Conservation (phyloP, 2,113 vertebrate species). For the Arizona elegans region DNA sequence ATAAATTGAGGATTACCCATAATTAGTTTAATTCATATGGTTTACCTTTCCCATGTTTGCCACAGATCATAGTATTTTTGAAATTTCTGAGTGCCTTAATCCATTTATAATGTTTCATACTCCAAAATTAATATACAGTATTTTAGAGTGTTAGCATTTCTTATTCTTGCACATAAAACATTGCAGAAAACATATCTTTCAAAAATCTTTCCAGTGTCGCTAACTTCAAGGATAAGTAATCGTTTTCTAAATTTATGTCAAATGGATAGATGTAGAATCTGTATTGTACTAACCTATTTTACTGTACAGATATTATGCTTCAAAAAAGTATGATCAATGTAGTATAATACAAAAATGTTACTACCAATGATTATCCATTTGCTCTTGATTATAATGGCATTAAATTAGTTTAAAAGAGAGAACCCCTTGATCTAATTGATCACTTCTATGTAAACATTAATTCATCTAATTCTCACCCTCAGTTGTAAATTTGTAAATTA, state of each 20-base stretch:
- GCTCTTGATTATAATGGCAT: background rate
- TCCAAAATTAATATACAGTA: background rate
- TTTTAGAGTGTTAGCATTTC: background rate
- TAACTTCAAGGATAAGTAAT: background rate
- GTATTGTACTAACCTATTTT: no score
- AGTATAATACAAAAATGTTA: background rate
- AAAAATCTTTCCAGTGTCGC: background rate
- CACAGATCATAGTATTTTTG: constrained; percentile 8
- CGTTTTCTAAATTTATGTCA: background rate
- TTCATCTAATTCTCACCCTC: no score
- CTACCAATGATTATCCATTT: background rate
- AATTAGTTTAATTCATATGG: constrained; percentile 6
- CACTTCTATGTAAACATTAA: background rate
- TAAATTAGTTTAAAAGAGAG: background rate
- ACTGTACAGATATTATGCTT: background rate
- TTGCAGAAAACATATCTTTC: background rate
- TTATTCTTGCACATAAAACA: background rate
- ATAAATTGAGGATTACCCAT: background rate
- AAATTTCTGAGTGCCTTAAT: background rate
- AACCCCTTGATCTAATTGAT: background rate
- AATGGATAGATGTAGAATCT: background rate
- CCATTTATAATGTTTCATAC: constrained; percentile 10
- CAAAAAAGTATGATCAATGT: background rate
- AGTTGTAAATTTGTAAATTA: no score
- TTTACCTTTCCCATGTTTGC: background rate